These are phyloP conservation scores for Hylaea fasciaria DNA, from an alignment of 2,888 invertebrate species.

Conservation along the genomic window DNA sequence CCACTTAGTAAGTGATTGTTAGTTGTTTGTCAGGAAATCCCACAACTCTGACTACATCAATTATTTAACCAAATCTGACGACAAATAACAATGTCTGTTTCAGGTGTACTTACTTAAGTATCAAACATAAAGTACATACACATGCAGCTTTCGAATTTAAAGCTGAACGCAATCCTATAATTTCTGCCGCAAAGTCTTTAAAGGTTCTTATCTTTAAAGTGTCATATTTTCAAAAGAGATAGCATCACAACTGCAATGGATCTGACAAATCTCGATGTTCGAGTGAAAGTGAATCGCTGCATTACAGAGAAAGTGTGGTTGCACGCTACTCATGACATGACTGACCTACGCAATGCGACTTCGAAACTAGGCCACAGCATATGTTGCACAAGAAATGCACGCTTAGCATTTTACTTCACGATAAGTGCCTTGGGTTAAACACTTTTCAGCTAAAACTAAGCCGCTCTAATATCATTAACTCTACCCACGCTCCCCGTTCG, in stretches of 20 bases:
- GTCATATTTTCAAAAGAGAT: constrained; percentile 20
- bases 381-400: constrained; percentile 63
- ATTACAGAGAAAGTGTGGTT: constrained; percentile 70
- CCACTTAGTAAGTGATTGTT: constrained; percentile 10
- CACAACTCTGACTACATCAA: constrained; percentile 5
- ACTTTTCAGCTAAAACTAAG: constrained; percentile 45
- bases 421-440: constrained; percentile 43
- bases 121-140: neutral
- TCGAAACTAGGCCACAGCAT: constrained; percentile 68
- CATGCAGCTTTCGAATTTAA: neutral
- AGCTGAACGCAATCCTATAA: neutral
- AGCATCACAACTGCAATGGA: constrained; percentile 38
- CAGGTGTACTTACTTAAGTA: neutral
- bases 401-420: constrained; percentile 51
- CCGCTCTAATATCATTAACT: constrained; percentile 49
- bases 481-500: constrained; percentile 46
- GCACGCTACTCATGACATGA: constrained; percentile 56
- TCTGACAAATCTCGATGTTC: constrained; percentile 50
- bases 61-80: neutral
- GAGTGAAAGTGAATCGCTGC: constrained; percentile 72
- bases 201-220: no score
- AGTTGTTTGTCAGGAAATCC: constrained; percentile 6
- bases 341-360: constrained; percentile 79
- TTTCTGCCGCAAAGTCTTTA: constrained; percentile 5
- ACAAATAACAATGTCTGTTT: neutral